Percentiles rank a stretch among this genome's conserved stretches.
These are phyloP conservation scores for Drosophila cognata DNA, from an alignment of 2,888 invertebrate genomes.

Conservation along the genomic window DNA sequence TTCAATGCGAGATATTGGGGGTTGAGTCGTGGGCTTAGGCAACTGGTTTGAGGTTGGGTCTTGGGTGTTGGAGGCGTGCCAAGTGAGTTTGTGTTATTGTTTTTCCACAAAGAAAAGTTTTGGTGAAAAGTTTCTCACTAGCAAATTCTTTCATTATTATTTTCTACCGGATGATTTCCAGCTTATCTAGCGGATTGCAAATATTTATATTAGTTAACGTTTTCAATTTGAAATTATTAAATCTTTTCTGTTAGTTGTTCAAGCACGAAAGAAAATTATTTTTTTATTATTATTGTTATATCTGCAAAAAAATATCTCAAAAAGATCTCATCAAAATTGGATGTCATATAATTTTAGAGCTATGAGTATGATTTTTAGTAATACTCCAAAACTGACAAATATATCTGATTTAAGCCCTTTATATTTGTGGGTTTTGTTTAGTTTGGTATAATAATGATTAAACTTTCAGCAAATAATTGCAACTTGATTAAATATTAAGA, in stretches of 20 bases:
- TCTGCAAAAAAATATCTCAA: background rate
- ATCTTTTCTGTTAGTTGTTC: background rate
- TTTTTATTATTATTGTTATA: too few relatives aligned
- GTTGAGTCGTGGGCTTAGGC: background rate
- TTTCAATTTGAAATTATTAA: background rate
- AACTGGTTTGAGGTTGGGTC: background rate
- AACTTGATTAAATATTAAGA: background rate
- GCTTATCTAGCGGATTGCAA: background rate
- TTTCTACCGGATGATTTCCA: background rate
- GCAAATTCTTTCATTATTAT: conserved; percentile 22
- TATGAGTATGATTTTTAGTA: too few relatives aligned
- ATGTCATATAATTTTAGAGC: background rate
- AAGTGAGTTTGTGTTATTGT: conserved; percentile 19
- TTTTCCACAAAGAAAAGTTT: conserved; percentile 27
- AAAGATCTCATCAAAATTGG: background rate
- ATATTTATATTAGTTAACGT: background rate
- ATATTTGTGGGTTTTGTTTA: background rate
- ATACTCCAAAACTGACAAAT: background rate
- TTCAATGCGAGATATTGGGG: conserved; percentile 11
- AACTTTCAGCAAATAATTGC: background rate
- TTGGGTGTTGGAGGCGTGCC: conserved; percentile 22
- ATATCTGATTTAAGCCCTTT: background rate
- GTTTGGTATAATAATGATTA: too few relatives aligned
- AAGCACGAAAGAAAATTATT: too few relatives aligned
- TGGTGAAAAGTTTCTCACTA: conserved; percentile 33